Evolutionary conservation across 2,888 invertebrate genomes (phyloP), one percentile per base, ranked within the genome.

Genomic region (Dryomyza anilis): DNA sequence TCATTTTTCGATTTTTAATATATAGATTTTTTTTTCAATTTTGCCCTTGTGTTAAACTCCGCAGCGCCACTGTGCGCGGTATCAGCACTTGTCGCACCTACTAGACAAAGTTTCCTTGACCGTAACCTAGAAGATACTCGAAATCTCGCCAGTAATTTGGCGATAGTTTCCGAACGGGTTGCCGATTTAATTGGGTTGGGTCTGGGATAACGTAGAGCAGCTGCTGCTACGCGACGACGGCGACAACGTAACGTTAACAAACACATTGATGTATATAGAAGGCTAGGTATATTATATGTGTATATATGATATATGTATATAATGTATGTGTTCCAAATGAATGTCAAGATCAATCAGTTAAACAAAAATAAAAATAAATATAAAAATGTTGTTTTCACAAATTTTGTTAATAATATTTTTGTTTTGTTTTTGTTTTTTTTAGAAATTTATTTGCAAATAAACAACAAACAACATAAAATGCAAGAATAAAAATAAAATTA

Each of bases 321-420:
- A 5, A 8, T 39, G 39, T 39, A n/a, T 39, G 45, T 2, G 43
- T 19, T 12, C 10, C 33, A 58, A 58, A 46, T 60, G 60, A 60
- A 60, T 60, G 60, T 60, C 60, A 60, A 60, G 60, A 60, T 39
- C 50, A 39, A 21, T 60, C 60, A 52, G 36, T 16, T 52, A 50
- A 50, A 45, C n/a, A n/a, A 30, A 29, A 48, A 48, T 27, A 30
- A 21, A 19, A 58, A n/a, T n/a, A 46, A 25, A 36, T 12, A 59
- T 3, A 59, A 50, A 60, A 19, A 39, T 5, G 36, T 50, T 50
- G 50, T 60, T 60, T 60, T 52, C 21, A 16, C 36, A 16, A n/a
- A 16, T 55, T 55, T 55, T 19, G 19, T 7, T 12, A 39, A 7
- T 39, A 39, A 39, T n/a, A n/a, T n/a, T n/a, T n/a, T n/a, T n/a